Base-by-base conservation (phyloP, 2,797 vertebrate species). In the Malurus splendens region DNA sequence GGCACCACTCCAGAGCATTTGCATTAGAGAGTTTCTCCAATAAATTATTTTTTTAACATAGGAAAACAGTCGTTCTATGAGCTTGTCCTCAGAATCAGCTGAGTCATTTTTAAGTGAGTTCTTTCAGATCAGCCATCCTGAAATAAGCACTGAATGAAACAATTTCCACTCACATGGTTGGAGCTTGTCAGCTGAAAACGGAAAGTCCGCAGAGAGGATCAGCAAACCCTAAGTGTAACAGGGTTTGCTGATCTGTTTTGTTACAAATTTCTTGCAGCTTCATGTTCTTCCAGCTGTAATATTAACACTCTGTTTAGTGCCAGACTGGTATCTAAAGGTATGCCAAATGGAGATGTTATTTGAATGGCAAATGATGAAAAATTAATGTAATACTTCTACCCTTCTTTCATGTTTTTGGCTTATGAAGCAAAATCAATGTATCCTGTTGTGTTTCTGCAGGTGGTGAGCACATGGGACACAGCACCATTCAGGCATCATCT, bases 91-190 rank as follows among this genome's bases (percentile, higher is more conserved):
- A 77, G 84, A 90, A 90, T 74, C 64, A 80, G 65, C 72, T 28
- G 54, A 86, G 78, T 79, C 78, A 87, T 76, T 90, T 95, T 74
- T 71, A 80, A 87, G 77, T 64, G 24, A 85, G 82, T 92, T 85
- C 57, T 67, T 80, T 80, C 42, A 60, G 54, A 71, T 85, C 68
- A 77, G 42, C 32, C 75, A 57, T 44, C 65, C 89, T 60, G 72
- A 92, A 92, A 85, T 57, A 74, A 93, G 61, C 54, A 57, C 5
- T 80, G 84, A 90, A 89, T 64, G 72, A 85, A 89, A 92, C 91
- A 74, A 61, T 74, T 79, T 77, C 65, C 33, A 14, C 54, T 90
- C 64, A 59, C 38, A 16, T 1, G 7, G 12, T 32, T 70, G 30
- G 30, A 62, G 45, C 52, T 82, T 60, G 45, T 61, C 45, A 80